A percentile compares a stretch with the other conserved stretches of the same genome.
Conservation (phyloP, 2,113 vertebrate species). For the Stigmatopora argus region DNA sequence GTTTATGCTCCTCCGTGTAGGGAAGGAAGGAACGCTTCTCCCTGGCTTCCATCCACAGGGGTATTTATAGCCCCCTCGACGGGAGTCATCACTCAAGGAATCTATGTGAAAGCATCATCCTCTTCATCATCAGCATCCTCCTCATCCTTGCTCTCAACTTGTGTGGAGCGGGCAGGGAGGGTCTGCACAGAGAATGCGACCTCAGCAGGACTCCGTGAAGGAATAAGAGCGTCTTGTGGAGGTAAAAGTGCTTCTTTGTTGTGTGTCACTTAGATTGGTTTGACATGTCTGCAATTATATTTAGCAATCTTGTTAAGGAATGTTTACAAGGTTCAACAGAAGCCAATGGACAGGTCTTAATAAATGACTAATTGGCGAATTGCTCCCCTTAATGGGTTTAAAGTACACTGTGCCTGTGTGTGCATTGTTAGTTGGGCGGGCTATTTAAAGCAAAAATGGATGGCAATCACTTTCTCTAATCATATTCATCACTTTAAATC, state of each 20-base stretch:
- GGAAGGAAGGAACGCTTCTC: constrained; percentile 31
- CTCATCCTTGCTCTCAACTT: constrained; percentile 2
- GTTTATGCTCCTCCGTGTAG: constrained; percentile 46
- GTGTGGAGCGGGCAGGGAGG: constrained; percentile 5
- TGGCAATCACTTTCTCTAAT: neutral
- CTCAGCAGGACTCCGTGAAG: constrained; percentile 17
- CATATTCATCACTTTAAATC: neutral
- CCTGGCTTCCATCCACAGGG: constrained; percentile 51
- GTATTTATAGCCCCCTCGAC: constrained; percentile 56
- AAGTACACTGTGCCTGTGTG: neutral
- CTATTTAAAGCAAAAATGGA: constrained; percentile 3
- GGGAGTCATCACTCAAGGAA: constrained; percentile 51
- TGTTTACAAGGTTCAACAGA: neutral
- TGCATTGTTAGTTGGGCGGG: neutral
- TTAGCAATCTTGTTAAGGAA: neutral
- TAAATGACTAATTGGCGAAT: neutral
- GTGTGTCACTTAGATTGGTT: neutral
- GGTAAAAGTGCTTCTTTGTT: neutral
- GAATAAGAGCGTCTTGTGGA: neutral
- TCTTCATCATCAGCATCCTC: constrained; percentile 9
- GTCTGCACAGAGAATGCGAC: constrained; percentile 26
- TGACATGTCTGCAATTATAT: neutral
- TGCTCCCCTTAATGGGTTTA: too few relatives aligned
- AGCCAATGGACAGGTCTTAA: neutral
- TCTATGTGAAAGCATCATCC: constrained; percentile 34